These are phyloP conservation scores for Geodia barretti DNA, from an alignment of 37 sponge, comb jelly and placozoan species.

Conservation along the genomic window DNA sequence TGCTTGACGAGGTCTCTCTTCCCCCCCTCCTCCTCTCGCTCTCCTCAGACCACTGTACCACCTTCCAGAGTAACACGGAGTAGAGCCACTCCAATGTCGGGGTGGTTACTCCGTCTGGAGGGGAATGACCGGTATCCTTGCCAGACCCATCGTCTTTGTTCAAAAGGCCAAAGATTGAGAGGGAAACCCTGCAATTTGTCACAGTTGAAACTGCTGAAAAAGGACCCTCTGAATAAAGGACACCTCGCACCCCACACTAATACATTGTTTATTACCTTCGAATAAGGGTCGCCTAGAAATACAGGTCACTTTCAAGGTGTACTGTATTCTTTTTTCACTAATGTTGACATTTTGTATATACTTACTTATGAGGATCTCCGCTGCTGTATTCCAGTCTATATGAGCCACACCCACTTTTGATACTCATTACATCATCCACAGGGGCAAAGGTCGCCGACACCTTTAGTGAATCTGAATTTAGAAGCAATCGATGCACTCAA, in stretches of 20 bases:
- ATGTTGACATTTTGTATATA: too few relatives aligned
- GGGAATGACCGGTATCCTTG: neutral
- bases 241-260: too few relatives aligned
- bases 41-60: conserved; percentile 62
- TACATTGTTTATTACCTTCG: too few relatives aligned
- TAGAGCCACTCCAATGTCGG: conserved; percentile 63
- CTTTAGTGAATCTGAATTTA: neutral
- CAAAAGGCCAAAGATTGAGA: neutral
- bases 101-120: conserved; percentile 9
- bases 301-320: too few relatives aligned
- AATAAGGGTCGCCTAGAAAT: too few relatives aligned
- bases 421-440: neutral
- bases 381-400: neutral
- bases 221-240: too few relatives aligned
- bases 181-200: neutral
- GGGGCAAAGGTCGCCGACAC: neutral
- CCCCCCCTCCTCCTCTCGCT: neutral
- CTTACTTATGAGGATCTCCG: neutral
- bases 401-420: neutral
- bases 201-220: too few relatives aligned
- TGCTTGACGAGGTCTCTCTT: too few relatives aligned
- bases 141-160: neutral
- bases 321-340: too few relatives aligned
- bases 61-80: conserved; percentile 53
- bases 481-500: too few relatives aligned